Conservation (phyloP, 2,113 vertebrate species). For the Ovis canadensis region DNA sequence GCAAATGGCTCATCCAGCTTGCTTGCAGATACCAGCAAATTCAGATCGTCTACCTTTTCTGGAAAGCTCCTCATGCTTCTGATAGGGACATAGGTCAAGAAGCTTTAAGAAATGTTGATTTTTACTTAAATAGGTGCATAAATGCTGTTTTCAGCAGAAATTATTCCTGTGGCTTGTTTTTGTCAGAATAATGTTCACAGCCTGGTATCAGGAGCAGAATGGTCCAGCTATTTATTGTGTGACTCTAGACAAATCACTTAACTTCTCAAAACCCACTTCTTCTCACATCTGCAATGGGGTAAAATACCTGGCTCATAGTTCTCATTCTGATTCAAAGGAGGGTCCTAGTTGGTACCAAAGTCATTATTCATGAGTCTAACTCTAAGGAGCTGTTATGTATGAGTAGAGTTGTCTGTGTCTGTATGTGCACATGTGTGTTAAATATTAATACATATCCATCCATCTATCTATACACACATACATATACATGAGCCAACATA, state of each 20-base stretch:
- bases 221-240: not conserved
- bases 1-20: not conserved
- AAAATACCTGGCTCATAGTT: not conserved
- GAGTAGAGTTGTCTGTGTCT: not conserved
- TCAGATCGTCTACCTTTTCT: not conserved
- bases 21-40: not conserved
- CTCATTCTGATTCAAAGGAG: not conserved
- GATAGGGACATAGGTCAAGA: not conserved
- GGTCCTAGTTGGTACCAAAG: not conserved
- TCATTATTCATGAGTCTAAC: not conserved
- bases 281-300: not conserved
- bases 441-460: not conserved
- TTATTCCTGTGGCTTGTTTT: not conserved
- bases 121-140: not conserved
- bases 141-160: not conserved
- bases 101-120: not conserved
- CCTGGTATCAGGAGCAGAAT: not conserved
- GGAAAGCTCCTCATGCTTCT: not conserved
- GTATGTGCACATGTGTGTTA: not conserved
- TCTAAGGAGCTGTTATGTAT: not conserved
- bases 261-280: not conserved
- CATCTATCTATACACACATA: not conserved
- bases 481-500: not conserved
- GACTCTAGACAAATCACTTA: not conserved
- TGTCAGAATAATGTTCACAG: not conserved